Conservation (phyloP, 2,888 invertebrate genomes). For the Erebia ligea region DNA sequence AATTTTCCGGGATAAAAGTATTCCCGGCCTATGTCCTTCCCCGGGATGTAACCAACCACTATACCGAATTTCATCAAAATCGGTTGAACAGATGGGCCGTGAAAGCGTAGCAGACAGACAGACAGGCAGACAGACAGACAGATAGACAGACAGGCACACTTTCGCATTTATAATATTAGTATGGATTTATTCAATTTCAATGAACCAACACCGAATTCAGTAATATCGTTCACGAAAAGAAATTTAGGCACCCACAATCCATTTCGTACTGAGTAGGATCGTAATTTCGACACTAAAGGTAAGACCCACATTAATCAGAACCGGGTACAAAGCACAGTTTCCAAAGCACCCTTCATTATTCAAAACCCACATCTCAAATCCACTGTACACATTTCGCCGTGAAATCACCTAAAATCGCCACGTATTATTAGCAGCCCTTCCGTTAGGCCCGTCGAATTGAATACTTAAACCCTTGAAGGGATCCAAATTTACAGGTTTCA, state of each 20-base stretch:
- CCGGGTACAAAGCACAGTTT: slow-evolving; percentile 36
- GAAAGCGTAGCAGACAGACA: no score
- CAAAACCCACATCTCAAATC: slow-evolving; percentile 35
- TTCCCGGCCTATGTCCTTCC: no score
- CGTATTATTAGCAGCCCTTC: neutral
- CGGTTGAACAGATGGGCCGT: no score
- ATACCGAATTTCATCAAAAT: no score
- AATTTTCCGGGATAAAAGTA: no score
- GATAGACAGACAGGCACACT: no score
- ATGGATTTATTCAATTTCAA: no score
- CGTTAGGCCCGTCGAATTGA: slow-evolving; percentile 24
- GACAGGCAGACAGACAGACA: no score
- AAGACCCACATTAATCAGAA: slow-evolving; percentile 35
- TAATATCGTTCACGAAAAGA: neutral
- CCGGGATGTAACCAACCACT: no score
- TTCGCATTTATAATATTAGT: no score
- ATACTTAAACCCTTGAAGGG: slow-evolving; percentile 8
- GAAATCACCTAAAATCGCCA: slow-evolving; percentile 20
- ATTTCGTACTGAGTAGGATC: slow-evolving; percentile 11
- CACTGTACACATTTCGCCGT: slow-evolving; percentile 25
- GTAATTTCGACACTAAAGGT: slow-evolving; percentile 30
- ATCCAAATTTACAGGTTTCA: slow-evolving; percentile 7
- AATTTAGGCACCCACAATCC: neutral
- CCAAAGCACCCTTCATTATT: slow-evolving; percentile 37
- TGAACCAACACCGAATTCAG: neutral